Conservation (phyloP, 1,140 invertebrate genomes). For the Gerris buenoi region DNA sequence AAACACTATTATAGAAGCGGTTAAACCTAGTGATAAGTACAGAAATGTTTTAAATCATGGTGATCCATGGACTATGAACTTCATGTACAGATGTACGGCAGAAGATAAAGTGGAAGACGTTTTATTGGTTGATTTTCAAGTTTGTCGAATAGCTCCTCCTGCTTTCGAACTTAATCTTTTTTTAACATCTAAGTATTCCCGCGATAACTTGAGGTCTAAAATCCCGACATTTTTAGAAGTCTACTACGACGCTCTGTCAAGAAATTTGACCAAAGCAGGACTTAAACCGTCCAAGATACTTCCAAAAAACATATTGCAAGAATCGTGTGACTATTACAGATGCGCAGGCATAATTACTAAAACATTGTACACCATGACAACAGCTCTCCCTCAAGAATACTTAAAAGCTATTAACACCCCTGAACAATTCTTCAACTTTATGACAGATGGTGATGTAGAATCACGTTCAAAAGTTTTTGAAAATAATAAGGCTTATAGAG, state of each 20-base stretch:
- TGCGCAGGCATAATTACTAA: neutral
- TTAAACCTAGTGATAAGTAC: neutral
- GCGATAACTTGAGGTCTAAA: neutral
- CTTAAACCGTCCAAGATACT: neutral
- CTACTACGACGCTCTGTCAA: neutral
- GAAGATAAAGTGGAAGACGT: neutral
- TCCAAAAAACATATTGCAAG: neutral
- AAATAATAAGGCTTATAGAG: too few relatives aligned
- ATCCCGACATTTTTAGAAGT: neutral
- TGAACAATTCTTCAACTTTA: neutral
- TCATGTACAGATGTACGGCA: neutral
- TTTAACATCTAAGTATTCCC: neutral
- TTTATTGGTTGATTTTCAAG: neutral
- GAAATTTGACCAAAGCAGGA: neutral
- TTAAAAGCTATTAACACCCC: neutral
- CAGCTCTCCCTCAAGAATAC: neutral
- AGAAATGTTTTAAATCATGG: neutral
- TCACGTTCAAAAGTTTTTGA: too few relatives aligned
- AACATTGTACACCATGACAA: neutral
- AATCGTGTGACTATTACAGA: neutral
- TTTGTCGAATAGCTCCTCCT: neutral
- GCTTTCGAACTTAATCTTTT: neutral
- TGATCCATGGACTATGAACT: neutral
- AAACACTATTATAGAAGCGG: neutral
- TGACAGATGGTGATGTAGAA: neutral